Percentiles rank a stretch among this genome's conserved stretches.
Evolutionary conservation across 1,140 invertebrate genomes (phyloP).

Genomic region (Macrobrachium nipponense): DNA sequence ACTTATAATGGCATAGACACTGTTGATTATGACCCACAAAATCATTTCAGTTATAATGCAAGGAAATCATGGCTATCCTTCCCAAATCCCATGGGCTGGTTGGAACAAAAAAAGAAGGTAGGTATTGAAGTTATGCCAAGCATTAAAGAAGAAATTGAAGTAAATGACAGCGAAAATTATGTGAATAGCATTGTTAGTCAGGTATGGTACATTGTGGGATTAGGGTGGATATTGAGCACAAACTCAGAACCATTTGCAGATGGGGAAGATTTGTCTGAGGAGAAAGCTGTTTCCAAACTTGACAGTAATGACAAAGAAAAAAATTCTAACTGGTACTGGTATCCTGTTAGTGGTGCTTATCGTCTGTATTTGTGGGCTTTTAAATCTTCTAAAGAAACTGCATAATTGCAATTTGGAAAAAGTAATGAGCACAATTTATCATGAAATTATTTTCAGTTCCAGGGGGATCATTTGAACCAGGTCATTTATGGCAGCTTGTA

Average conservation of each 20-base stretch:
- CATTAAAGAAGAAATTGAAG: not conserved
- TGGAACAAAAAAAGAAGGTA: not conserved
- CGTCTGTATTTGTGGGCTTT: not conserved
- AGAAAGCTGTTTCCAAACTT: not conserved
- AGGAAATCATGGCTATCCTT: not conserved
- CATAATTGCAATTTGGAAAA: not conserved
- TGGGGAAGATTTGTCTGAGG: not conserved
- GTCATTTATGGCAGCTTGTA: too few species aligned
- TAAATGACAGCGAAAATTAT: not conserved
- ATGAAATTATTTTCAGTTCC: too few species aligned
- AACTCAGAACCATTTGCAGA: not conserved
- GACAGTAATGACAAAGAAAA: not conserved
- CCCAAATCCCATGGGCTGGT: not conserved
- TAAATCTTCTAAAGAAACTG: slow-evolving; percentile 3
- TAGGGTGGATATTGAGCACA: not conserved
- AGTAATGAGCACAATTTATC: too few species aligned
- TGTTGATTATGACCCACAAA: not conserved
- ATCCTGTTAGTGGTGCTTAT: slow-evolving; percentile 8
- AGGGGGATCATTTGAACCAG: too few species aligned
- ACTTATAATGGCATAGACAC: not conserved
- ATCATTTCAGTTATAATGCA: not conserved
- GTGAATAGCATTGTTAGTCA: not conserved
- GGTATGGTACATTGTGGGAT: not conserved
- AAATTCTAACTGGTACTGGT: not conserved
- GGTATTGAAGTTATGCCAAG: not conserved